Percentiles rank a stretch among this genome's conserved stretches.
These are phyloP conservation scores for Parauchenoglanis ngamensis DNA, from an alignment of 2,797 vertebrate species.

Conservation along the genomic window DNA sequence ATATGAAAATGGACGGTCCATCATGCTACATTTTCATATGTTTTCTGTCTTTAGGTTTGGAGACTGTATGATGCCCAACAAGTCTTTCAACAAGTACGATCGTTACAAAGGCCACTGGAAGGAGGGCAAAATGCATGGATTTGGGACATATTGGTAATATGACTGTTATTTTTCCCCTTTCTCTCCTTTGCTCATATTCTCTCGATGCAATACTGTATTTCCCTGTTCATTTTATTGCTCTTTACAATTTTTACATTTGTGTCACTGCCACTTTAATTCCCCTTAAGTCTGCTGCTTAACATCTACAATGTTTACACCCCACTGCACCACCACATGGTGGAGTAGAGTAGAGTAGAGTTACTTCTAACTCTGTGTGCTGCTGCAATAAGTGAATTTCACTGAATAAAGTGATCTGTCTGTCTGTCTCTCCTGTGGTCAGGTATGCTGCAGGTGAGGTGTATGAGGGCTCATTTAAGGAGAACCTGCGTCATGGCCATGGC, in stretches of 20 bases:
- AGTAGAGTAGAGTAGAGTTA: too few relatives aligned
- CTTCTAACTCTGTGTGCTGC: too few relatives aligned
- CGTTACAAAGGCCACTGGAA: conserved; percentile 90
- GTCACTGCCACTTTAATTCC: too few relatives aligned
- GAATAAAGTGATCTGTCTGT: conserved; percentile 46
- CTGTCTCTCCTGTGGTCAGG: conserved; percentile 64
- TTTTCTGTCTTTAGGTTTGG: conserved; percentile 73
- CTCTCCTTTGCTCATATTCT: too few relatives aligned
- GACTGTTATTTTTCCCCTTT: not conserved
- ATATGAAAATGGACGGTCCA: not conserved
- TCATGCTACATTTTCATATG: not conserved
- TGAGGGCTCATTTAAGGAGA: conserved; percentile 92
- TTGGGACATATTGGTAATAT: conserved; percentile 88
- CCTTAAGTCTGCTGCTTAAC: too few relatives aligned
- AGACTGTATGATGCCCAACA: conserved; percentile 84
- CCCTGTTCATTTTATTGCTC: too few relatives aligned
- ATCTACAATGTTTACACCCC: too few relatives aligned
- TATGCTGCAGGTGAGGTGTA: conserved; percentile 90
- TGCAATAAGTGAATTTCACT: too few relatives aligned
- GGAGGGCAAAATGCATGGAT: conserved; percentile 94
- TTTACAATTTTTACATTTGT: too few relatives aligned
- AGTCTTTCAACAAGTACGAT: conserved; percentile 82
- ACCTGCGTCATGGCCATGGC: conserved; percentile 89
- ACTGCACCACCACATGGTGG: too few relatives aligned
- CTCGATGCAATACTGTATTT: too few relatives aligned